Evolutionary conservation across 2,113 vertebrate genomes (phyloP).

Genomic region (Gallinago undulata): DNA sequence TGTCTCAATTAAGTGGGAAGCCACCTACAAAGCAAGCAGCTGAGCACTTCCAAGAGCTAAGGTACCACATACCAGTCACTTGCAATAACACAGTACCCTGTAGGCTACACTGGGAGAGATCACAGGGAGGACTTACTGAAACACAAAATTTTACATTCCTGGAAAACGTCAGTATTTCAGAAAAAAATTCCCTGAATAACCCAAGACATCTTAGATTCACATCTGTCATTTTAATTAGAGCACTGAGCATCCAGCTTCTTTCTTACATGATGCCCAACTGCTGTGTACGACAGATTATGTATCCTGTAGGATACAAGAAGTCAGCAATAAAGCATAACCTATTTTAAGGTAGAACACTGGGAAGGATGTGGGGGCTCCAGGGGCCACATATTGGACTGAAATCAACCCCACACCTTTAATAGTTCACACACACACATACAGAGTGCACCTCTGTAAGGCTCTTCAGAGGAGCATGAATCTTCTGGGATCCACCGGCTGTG

Average conservation of each 20-base stretch:
- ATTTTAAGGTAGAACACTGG: neutral
- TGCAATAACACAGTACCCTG: neutral
- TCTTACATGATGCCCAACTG: neutral
- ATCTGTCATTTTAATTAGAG: neutral
- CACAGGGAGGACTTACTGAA: neutral
- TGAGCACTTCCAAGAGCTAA: neutral
- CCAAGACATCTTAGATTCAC: neutral
- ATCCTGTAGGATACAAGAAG: neutral
- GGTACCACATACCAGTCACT: neutral
- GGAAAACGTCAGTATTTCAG: neutral
- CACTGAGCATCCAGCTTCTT: neutral
- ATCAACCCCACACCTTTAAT: neutral
- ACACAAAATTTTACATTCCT: neutral
- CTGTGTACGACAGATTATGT: accelerated
- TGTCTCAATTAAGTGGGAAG: neutral
- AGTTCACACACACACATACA: neutral
- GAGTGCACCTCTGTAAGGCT: neutral
- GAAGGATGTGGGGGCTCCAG: neutral
- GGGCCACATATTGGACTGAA: neutral
- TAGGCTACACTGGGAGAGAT: neutral
- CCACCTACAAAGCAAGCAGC: neutral
- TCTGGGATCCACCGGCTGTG: neutral
- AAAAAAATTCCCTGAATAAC: neutral
- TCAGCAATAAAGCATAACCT: neutral
- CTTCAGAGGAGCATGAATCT: neutral